Evolutionary conservation across 53 echinoderm and acorn worm species (phyloP).

Genomic region (Astropecten irregularis): DNA sequence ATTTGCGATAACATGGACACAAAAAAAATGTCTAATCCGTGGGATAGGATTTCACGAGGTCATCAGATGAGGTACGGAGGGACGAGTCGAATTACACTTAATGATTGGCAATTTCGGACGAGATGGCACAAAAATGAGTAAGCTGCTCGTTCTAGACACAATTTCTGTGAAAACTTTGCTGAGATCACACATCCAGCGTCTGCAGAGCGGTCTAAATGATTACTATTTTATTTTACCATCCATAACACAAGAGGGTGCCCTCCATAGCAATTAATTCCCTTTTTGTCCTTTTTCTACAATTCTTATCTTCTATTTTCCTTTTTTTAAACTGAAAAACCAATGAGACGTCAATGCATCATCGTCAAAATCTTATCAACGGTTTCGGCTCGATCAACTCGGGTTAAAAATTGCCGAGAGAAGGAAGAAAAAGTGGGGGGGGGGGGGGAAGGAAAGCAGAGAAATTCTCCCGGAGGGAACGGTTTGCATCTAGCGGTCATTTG

Average conservation of each 20-base stretch:
- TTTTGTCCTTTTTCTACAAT: too few relatives aligned
- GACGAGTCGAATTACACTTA: conserved; percentile 15
- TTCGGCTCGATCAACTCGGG: not conserved
- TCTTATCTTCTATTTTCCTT: too few relatives aligned
- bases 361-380: conserved; percentile 25
- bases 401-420: conserved; percentile 22
- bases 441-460: too few relatives aligned
- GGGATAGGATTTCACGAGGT: conserved; percentile 32
- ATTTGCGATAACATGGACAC: not conserved
- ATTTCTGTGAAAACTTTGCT: too few relatives aligned
- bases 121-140: not conserved
- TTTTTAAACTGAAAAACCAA: too few relatives aligned
- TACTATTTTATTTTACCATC: too few relatives aligned
- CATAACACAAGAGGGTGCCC: too few relatives aligned
- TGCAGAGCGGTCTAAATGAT: too few relatives aligned
- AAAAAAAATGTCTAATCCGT: conserved; percentile 11
- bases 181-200: too few relatives aligned
- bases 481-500: conserved; percentile 36
- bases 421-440: too few relatives aligned
- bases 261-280: too few relatives aligned
- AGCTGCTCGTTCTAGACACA: too few relatives aligned
- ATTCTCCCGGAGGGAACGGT: conserved; percentile 14
- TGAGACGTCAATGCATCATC: conserved; percentile 15
- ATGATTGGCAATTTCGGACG: not conserved
- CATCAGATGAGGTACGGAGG: conserved; percentile 13